phyloP scores from a whole-genome alignment of 1,140 invertebrate genomes.

The Drosophila pallidifrons region DNA sequence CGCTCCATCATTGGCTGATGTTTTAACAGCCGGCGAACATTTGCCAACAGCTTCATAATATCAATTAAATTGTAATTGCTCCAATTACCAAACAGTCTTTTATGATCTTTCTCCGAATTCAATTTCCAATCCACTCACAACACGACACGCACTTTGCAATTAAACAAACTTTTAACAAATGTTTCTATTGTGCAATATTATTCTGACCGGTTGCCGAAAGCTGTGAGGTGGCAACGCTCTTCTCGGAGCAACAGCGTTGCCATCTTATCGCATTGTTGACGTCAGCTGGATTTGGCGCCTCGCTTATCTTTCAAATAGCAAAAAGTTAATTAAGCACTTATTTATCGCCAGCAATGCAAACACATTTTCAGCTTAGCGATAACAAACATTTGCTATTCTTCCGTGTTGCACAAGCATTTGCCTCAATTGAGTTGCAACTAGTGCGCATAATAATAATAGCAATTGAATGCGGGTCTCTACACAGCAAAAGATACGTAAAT shows the following conservation, averaged over 20 bases:
- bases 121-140: conserved; percentile 1
- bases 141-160: conserved; percentile 41
- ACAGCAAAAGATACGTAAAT: conserved; percentile 1
- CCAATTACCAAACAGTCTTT: conserved; percentile 31
- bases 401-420: conserved; percentile 27
- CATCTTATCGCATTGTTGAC: conserved; percentile 19
- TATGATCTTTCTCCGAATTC: conserved; percentile 12
- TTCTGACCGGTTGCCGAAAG: conserved; percentile 1
- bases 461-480: conserved; percentile 14
- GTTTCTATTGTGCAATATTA: conserved; percentile 45
- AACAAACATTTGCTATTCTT: conserved; percentile 10
- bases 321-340: neutral
- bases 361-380: conserved; percentile 18
- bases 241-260: neutral
- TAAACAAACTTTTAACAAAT: conserved; percentile 31
- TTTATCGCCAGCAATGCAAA: conserved; percentile 25
- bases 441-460: conserved; percentile 15
- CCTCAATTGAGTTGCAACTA: conserved; percentile 27
- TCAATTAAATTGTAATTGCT: conserved; percentile 56
- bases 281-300: conserved; percentile 20
- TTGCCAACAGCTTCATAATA: conserved; percentile 69
- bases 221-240: conserved; percentile 21
- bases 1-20: conserved; percentile 46
- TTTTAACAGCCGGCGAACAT: conserved; percentile 49
- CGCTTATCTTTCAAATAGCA: conserved; percentile 12